Base-by-base conservation (phyloP, 2,888 invertebrate species). In the Philereme vetulata region DNA sequence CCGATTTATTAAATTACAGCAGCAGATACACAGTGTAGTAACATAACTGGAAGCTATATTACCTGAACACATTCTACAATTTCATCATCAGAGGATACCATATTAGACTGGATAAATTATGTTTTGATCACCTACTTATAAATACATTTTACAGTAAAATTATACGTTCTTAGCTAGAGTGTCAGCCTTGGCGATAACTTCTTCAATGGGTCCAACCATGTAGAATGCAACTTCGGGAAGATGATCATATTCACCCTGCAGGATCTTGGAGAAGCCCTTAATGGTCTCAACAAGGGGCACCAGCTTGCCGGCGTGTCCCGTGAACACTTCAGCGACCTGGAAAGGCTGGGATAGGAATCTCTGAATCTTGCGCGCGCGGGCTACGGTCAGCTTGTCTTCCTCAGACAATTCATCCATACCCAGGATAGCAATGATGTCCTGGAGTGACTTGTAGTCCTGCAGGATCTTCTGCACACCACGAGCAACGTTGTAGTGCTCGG, bases 361-460 rank as follows among this genome's bases (percentile, higher is more conserved):
- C 91, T 98, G 98, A 88, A 98, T 98, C 93, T 98, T 98, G 78
- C 98, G 95, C 52, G 98, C 98, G 77, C 98, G 95, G n/a, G 97
- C 94, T 36, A 98, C 98, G 38, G 97, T 97, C 81, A 98, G 90
- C 88, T 98, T 98, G 88, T 98, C 98, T 86, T 98, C 98, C 87
- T 98, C 98, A 76, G 98, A 98, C 93, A 98, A 94, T 77, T 97
- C 98, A 75, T 90, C 90, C 90, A 90, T 90, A 94, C 98, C 98
- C 93, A 98, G 92, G 91, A 98, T 98, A 74, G 98, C 98, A 91
- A 98, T 98, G 86, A 98, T 98, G 92, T 98, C 98, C 75, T 91
- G 90, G 42, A 95, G 93, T 0, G 95, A 95, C 79, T 95, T 95
- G 89, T 95, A 95, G 82, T 95, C 96, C 75, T 98, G 98, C 58